phyloP scores from a whole-genome alignment of 2,888 invertebrate genomes.

The Spatulosminthurus flaviceps region DNA sequence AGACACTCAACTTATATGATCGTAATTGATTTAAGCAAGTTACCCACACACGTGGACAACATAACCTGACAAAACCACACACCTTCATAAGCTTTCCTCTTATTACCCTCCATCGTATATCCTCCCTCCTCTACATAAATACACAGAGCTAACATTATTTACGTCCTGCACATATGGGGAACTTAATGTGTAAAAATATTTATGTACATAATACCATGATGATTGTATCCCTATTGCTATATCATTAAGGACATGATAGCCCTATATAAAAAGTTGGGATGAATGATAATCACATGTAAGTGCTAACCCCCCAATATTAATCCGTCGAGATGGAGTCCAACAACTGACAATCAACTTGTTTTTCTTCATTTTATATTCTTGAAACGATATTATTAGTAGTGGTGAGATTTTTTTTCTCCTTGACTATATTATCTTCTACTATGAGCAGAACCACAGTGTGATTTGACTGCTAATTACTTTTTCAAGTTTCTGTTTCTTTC shows the following conservation, averaged over 20 bases:
- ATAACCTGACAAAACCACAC: slow-evolving; percentile 25
- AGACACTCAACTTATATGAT: slow-evolving; percentile 15
- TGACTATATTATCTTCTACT: no score
- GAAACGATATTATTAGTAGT: not conserved
- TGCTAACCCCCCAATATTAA: not conserved
- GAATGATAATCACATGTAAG: no score
- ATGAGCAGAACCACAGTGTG: not conserved
- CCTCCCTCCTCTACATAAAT: no score
- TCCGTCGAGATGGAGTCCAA: not conserved
- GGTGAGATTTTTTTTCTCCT: no score
- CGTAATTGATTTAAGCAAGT: slow-evolving; percentile 1
- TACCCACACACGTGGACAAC: not conserved
- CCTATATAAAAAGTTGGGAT: no score
- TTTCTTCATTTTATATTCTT: not conserved
- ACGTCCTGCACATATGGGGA: no score
- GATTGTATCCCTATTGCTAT: no score
- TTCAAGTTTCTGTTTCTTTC: not conserved
- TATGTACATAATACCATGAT: no score
- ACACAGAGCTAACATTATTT: no score
- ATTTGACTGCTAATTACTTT: slow-evolving; percentile 3
- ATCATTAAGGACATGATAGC: no score
- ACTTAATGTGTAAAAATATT: no score
- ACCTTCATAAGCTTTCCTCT: not conserved
- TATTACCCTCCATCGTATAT: not conserved
- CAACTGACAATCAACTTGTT: slow-evolving; percentile 24